A percentile compares a stretch with the other conserved stretches of the same genome.
phyloP scores from a whole-genome alignment of 2,888 invertebrate species.

The Brachypterus glaber region DNA sequence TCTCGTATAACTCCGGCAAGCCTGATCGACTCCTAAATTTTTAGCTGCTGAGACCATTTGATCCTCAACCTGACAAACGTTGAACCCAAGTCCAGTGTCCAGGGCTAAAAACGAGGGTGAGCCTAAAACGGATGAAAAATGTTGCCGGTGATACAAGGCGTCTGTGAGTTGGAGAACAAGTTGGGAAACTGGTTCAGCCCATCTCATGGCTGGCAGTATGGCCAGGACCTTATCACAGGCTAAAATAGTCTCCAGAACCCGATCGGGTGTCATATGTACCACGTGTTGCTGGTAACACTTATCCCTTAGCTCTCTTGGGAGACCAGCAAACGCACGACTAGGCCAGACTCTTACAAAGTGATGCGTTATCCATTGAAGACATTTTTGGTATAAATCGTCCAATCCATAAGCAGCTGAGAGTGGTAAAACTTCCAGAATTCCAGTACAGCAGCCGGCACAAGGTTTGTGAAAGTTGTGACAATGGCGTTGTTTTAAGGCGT shows the following conservation, averaged over 20 bases:
- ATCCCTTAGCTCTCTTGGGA: constrained; percentile 73
- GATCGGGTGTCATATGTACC: constrained; percentile 65
- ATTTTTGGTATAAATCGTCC: constrained; percentile 78
- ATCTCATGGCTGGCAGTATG: constrained; percentile 65
- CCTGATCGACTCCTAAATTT: constrained; percentile 69
- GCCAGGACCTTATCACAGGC: constrained; percentile 74
- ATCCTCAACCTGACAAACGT: constrained; percentile 67
- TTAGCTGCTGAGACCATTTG: constrained; percentile 71
- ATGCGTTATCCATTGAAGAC: constrained; percentile 77
- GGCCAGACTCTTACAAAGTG: constrained; percentile 87
- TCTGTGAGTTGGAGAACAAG: constrained; percentile 73
- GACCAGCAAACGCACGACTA: constrained; percentile 75
- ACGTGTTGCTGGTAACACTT: constrained; percentile 78
- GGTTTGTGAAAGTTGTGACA: constrained; percentile 95
- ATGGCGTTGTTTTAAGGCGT: constrained; percentile 66
- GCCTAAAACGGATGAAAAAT: constrained; percentile 65
- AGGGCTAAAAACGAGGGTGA: constrained; percentile 49
- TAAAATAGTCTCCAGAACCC: constrained; percentile 69
- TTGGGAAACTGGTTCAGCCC: constrained; percentile 72
- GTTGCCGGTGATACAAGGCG: constrained; percentile 66
- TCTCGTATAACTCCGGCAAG: constrained; percentile 65
- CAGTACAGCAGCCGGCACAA: constrained; percentile 77
- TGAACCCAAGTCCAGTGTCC: constrained; percentile 63
- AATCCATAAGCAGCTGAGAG: constrained; percentile 77
- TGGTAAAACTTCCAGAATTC: constrained; percentile 70